Conservation (phyloP, 2,797 vertebrate species). For the Pipistrellus kuhlii region DNA sequence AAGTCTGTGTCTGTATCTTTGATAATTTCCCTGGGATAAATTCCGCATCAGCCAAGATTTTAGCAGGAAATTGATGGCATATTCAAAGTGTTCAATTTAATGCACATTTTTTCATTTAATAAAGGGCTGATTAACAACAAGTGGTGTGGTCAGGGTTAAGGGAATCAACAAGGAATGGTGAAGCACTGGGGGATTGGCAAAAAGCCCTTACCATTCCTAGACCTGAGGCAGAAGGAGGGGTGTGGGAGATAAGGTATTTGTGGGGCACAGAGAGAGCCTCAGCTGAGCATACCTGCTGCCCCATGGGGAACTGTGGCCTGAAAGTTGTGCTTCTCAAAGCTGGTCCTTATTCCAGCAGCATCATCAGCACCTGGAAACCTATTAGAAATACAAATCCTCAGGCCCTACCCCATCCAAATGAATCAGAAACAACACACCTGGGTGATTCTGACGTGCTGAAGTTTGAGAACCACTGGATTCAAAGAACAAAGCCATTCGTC, state of each 20-base stretch:
- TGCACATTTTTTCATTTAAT: background rate
- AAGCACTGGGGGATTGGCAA: background rate
- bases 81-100: conserved; percentile 38
- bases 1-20: background rate
- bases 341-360: background rate
- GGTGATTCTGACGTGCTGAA: background rate
- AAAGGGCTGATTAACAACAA: background rate
- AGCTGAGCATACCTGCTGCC: background rate
- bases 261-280: background rate
- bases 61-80: background rate
- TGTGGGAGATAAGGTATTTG: background rate
- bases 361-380: background rate
- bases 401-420: background rate
- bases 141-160: background rate
- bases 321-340: background rate
- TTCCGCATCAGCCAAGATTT: background rate
- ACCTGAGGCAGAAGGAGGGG: background rate
- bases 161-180: background rate
- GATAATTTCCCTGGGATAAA: conserved; percentile 40
- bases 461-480: background rate
- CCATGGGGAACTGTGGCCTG: background rate
- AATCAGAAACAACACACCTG: background rate
- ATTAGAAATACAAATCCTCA: background rate
- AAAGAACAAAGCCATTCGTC: background rate
- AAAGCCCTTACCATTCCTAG: background rate